These are phyloP conservation scores for Lasioglossum pauxillum DNA, from an alignment of 2,888 invertebrate genomes.

Conservation along the genomic window DNA sequence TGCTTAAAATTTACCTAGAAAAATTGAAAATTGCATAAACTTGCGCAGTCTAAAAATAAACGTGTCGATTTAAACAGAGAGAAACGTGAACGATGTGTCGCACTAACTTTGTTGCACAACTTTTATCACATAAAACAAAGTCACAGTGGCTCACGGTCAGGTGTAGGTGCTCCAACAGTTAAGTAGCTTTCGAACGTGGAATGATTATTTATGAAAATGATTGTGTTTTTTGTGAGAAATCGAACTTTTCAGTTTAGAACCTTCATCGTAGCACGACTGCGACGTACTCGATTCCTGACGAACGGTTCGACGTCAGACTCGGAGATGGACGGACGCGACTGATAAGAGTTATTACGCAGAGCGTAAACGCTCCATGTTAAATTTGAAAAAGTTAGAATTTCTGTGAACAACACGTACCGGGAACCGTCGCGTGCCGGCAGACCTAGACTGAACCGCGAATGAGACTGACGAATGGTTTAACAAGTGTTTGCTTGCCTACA, in stretches of 20 bases:
- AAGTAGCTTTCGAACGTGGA: not conserved
- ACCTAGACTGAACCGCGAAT: constrained; percentile 50
- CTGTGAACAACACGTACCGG: constrained; percentile 30
- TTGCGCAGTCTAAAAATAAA: not conserved
- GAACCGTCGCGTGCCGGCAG: constrained; percentile 15
- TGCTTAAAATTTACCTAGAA: no score
- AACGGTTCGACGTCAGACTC: not conserved
- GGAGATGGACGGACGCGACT: not conserved
- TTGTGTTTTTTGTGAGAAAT: not conserved
- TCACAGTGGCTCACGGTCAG: not conserved
- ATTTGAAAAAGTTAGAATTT: not conserved
- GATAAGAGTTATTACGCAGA: not conserved
- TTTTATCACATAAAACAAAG: not conserved
- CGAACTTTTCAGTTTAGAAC: not conserved
- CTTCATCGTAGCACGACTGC: not conserved
- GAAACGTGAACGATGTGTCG: not conserved
- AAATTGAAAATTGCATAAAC: no score
- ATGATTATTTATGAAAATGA: not conserved
- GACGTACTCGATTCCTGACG: not conserved
- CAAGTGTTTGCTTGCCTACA: constrained; percentile 47
- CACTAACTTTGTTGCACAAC: not conserved
- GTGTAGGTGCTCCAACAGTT: not conserved
- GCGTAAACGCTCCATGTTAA: not conserved
- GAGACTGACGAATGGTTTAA: constrained; percentile 53
- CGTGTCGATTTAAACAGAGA: not conserved